These are phyloP conservation scores for Melangyna quadrimaculata DNA, from an alignment of 2,888 invertebrate species.

Conservation along the genomic window DNA sequence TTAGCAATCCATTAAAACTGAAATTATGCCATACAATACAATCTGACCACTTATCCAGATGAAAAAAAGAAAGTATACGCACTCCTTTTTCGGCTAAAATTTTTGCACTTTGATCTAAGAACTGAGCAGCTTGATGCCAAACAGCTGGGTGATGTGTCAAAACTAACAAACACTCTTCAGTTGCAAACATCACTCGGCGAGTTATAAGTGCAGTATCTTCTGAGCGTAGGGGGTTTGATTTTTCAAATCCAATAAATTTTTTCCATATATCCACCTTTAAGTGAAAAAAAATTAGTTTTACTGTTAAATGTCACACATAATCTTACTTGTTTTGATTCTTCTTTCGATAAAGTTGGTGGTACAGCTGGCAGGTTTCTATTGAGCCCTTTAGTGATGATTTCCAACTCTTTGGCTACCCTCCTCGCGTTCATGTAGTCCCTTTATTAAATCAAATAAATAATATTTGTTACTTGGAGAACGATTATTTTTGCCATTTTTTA, in stretches of 20 bases:
- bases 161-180: constrained; percentile 98
- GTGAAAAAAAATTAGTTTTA: background rate
- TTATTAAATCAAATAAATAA: background rate
- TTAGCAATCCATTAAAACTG: background rate
- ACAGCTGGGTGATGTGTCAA: constrained; percentile 98
- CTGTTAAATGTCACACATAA: too few species aligned
- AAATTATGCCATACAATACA: background rate
- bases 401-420: constrained; percentile 97
- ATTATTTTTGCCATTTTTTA: too few species aligned
- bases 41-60: background rate
- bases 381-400: constrained; percentile 95
- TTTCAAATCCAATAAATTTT: constrained; percentile 98
- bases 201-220: constrained; percentile 97
- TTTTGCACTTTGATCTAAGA: constrained; percentile 96
- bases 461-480: background rate
- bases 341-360: constrained; percentile 94
- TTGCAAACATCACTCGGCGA: constrained; percentile 97
- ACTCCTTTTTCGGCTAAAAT: constrained; percentile 97
- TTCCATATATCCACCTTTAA: constrained; percentile 96
- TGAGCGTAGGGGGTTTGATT: constrained; percentile 96
- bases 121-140: constrained; percentile 99
- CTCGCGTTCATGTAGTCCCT: constrained; percentile 99
- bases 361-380: constrained; percentile 97
- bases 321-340: constrained; percentile 94
- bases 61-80: constrained; percentile 79